Evolutionary conservation across 2,113 vertebrate species (phyloP), one percentile per base, ranked within the genome.

Genomic region (Clarias magur): DNA sequence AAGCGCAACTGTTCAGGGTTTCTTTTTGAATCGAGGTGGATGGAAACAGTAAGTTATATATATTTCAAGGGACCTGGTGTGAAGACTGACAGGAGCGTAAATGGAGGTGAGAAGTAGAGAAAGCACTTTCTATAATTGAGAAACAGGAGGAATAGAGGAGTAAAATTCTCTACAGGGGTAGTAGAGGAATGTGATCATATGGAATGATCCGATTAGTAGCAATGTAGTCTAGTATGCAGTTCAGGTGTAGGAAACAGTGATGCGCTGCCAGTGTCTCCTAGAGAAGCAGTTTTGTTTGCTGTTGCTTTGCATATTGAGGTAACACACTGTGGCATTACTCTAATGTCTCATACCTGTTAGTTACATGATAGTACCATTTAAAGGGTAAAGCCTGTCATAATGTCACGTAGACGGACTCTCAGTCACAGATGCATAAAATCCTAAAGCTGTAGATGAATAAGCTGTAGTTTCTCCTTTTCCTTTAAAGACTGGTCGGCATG

Each of bases 181-280:
- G 84, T 73, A 86, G 60, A 87, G 89, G 91, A 93, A 93, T 92
- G 88, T 88, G 88, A 91, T 83, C 76, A 88, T 85, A 91, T 87
- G 67, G 88, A 86, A 67, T 68, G 86, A 86, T 83, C 62, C 72
- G 34, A 42, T 78, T 38, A 59, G 30, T 76, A 60, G 17, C 34
- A 67, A 57, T 59, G n/a, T 59, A 8, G 54, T 57, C 16, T 80
- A 23, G 72, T 38, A 75, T 75, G 11, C 19, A 75, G 21, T 16
- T 85, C 83, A 87, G 86, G 73, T 85, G 82, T 87, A 88, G 34
- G 70, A 56, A 84, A 84, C 76, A 78, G 72, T 34, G 19, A 48
- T 53, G 54, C 82, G 70, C 81, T 76, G 42, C 34, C 3, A 17
- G 21, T 63, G 5, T 54, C 73, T 76, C 42, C 2, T 25, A 53